A percentile compares a stretch with the other conserved stretches of the same genome.
Evolutionary conservation across 2,888 invertebrate species (phyloP).

Genomic region (Mystacides longicornis): DNA sequence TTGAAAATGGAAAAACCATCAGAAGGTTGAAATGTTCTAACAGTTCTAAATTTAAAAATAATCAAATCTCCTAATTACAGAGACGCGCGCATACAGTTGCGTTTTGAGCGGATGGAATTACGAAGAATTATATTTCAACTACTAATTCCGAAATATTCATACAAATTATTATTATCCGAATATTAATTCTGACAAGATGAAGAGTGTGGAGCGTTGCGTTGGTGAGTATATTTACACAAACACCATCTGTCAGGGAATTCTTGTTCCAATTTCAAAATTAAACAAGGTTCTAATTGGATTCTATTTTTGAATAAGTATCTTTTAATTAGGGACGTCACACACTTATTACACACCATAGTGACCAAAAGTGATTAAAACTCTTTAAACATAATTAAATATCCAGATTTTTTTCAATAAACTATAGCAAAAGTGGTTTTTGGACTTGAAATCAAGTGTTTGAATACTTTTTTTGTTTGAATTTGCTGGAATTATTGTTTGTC

Average conservation of each 20-base stretch:
- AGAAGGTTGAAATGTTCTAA: too few species aligned
- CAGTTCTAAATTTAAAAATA: too few species aligned
- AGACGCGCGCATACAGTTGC: background rate
- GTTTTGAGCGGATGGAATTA: background rate
- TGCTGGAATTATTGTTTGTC: too few species aligned
- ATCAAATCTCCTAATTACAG: too few species aligned
- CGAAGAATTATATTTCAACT: background rate
- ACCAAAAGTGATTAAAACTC: too few species aligned
- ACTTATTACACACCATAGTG: too few species aligned
- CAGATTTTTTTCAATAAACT: too few species aligned
- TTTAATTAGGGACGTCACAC: conserved; percentile 1
- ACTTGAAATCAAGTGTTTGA: too few species aligned
- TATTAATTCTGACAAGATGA: conserved; percentile 4
- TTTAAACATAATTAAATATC: too few species aligned
- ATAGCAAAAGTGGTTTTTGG: too few species aligned
- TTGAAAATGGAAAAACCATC: too few species aligned
- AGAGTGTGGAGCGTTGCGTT: background rate
- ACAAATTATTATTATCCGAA: conserved; percentile 2
- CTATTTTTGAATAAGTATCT: conserved; percentile 38
- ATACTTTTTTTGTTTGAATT: too few species aligned
- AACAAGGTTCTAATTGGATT: conserved; percentile 47
- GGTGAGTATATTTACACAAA: conserved; percentile 41
- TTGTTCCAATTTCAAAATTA: conserved; percentile 45
- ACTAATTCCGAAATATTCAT: conserved; percentile 7
- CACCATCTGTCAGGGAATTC: conserved; percentile 47